Evolutionary conservation across 2,888 invertebrate species (phyloP).

Genomic region (Onchidella celtica): DNA sequence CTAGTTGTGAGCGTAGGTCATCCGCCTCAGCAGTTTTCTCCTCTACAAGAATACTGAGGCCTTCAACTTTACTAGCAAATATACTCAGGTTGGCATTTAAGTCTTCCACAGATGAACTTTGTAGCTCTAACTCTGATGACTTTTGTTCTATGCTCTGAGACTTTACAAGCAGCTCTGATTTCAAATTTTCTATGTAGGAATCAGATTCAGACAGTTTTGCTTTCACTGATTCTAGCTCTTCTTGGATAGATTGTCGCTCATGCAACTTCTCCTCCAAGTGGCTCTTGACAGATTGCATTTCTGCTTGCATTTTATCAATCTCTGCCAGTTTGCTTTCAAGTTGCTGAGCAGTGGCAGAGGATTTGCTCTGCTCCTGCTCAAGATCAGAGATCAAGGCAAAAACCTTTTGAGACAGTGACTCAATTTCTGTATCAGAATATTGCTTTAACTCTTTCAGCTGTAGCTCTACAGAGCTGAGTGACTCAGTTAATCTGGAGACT

Average conservation of each 20-base stretch:
- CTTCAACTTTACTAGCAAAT: neutral
- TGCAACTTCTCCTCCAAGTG: constrained; percentile 5
- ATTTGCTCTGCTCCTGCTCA: neutral
- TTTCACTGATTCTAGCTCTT: neutral
- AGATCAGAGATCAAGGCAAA: constrained; percentile 30
- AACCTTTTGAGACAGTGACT: neutral
- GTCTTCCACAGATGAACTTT: constrained; percentile 1
- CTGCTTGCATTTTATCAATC: neutral
- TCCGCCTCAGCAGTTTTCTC: constrained; percentile 19
- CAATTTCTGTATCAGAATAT: neutral
- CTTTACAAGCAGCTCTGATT: neutral
- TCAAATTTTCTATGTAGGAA: neutral
- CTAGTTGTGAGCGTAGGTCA: constrained; percentile 29
- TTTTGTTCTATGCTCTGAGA: neutral
- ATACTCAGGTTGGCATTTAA: neutral
- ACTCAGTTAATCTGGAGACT: constrained; percentile 23
- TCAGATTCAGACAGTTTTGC: constrained; percentile 10
- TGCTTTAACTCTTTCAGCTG: neutral
- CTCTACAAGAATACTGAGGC: neutral
- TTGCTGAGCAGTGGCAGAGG: neutral
- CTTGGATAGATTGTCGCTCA: neutral
- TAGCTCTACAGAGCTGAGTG: constrained; percentile 5
- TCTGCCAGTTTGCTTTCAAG: neutral
- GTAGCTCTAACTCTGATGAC: neutral
- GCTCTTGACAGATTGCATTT: neutral